Evolutionary conservation across 2,797 vertebrate genomes (phyloP).

Genomic region (Poeciliopsis paucimaculata): DNA sequence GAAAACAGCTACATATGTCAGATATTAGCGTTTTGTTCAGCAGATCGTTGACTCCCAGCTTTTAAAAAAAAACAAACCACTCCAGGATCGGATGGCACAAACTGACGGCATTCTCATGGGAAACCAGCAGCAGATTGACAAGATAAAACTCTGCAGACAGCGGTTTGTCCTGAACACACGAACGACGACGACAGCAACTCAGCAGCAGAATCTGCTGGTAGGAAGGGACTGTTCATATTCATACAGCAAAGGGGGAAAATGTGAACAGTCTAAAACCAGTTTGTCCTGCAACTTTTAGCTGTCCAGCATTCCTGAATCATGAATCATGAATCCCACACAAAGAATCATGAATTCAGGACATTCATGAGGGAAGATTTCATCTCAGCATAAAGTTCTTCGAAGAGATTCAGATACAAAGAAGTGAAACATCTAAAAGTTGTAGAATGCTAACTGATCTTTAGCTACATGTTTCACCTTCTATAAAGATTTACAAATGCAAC

Average conservation of each 20-base stretch:
- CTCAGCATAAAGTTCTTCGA: background rate
- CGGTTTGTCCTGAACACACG: constrained; percentile 45
- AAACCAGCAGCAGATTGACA: constrained; percentile 21
- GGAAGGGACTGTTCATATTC: background rate
- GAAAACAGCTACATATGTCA: background rate
- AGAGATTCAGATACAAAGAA: background rate
- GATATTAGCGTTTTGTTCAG: background rate
- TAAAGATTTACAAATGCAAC: background rate
- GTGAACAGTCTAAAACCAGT: background rate
- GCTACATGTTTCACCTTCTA: constrained; percentile 2
- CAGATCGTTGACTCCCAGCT: constrained; percentile 57
- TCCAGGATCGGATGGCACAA: constrained; percentile 19
- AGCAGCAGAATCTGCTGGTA: background rate
- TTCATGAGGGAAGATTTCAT: background rate
- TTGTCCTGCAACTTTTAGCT: background rate
- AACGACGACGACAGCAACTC: background rate
- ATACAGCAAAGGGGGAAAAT: background rate
- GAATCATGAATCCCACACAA: no score
- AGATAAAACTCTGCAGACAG: constrained; percentile 10
- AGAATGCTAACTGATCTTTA: background rate
- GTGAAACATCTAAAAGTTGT: background rate
- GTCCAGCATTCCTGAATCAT: background rate
- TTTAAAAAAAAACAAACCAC: constrained; percentile 44
- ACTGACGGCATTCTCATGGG: constrained; percentile 4
- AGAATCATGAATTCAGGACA: no score